Conservation (phyloP, 64 coral and sea anemone species). For the Montipora capricornis region DNA sequence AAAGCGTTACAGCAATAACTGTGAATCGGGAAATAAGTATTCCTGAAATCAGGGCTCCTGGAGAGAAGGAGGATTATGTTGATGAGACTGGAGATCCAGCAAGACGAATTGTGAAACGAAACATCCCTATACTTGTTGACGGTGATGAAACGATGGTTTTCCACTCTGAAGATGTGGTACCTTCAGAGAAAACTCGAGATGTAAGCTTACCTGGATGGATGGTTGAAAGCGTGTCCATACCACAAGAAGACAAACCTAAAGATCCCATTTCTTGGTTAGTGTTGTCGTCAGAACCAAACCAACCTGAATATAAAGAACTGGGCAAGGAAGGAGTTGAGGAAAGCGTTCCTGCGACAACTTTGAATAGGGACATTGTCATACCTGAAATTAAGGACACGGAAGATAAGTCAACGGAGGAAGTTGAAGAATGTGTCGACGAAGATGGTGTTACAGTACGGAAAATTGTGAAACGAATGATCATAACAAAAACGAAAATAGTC, state of each 20-base stretch:
- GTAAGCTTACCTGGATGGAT: conserved; percentile 43
- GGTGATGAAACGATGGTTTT: neutral
- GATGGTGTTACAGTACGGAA: conserved; percentile 63
- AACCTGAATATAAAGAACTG: neutral
- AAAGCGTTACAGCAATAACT: conserved; percentile 7
- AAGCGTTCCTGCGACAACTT: neutral
- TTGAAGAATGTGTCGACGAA: conserved; percentile 73
- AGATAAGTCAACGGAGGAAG: neutral
- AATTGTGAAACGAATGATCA: conserved; percentile 31
- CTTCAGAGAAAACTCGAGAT: conserved; percentile 5
- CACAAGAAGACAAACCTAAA: neutral
- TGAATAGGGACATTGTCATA: conserved; percentile 15
- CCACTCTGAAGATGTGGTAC: conserved; percentile 10
- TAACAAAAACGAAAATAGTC: too few species aligned
- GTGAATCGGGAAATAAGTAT: conserved; percentile 24
- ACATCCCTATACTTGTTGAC: neutral
- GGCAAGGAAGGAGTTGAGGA: neutral
- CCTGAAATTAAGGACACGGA: conserved; percentile 31
- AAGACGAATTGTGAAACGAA: conserved; percentile 44
- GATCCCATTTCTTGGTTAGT: neutral
- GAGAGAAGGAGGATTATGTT: conserved; percentile 44
- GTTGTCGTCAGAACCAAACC: neutral
- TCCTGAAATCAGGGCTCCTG: conserved; percentile 3
- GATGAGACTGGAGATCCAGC: conserved; percentile 78
- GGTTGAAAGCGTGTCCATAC: neutral